Percentiles rank a stretch among this genome's conserved stretches.
Conservation (phyloP, 2,888 invertebrate genomes). For the Octonoba sinensis region DNA sequence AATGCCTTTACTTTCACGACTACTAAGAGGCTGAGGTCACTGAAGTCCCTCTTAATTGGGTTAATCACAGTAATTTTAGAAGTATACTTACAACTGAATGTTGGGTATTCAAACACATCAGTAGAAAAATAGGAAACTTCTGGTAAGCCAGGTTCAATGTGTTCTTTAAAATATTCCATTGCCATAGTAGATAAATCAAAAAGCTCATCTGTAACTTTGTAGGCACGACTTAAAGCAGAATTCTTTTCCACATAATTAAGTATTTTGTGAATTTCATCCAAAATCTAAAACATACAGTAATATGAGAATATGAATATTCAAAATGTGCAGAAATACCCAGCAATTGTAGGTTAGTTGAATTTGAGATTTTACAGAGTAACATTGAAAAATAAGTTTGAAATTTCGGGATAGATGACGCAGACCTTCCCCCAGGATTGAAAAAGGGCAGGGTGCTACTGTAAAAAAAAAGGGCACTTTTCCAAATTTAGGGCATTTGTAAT, state of each 20-base stretch:
- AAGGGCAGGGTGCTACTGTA: no score
- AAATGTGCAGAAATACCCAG: background rate
- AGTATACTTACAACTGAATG: conserved; percentile 66
- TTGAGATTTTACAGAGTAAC: background rate
- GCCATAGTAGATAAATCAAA: conserved; percentile 97
- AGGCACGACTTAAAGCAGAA: conserved; percentile 82
- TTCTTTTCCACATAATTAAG: conserved; percentile 85
- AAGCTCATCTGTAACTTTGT: conserved; percentile 92
- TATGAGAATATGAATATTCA: background rate
- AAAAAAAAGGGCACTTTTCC: no score
- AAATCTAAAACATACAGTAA: conserved; percentile 76
- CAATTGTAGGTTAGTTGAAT: background rate
- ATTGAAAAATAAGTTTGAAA: no score
- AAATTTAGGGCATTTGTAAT: no score
- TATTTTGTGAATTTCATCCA: conserved; percentile 92
- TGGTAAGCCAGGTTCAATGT: conserved; percentile 89
- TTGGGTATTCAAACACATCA: conserved; percentile 84
- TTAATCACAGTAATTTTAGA: no score
- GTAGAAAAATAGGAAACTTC: conserved; percentile 89
- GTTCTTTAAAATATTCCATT: conserved; percentile 97
- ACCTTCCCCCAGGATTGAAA: no score
- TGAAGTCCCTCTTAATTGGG: no score
- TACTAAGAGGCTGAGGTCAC: no score
- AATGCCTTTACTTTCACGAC: no score
- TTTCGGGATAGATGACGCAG: background rate